Evolutionary conservation across 2,797 vertebrate species (phyloP).

Genomic region (Netta rufina): DNA sequence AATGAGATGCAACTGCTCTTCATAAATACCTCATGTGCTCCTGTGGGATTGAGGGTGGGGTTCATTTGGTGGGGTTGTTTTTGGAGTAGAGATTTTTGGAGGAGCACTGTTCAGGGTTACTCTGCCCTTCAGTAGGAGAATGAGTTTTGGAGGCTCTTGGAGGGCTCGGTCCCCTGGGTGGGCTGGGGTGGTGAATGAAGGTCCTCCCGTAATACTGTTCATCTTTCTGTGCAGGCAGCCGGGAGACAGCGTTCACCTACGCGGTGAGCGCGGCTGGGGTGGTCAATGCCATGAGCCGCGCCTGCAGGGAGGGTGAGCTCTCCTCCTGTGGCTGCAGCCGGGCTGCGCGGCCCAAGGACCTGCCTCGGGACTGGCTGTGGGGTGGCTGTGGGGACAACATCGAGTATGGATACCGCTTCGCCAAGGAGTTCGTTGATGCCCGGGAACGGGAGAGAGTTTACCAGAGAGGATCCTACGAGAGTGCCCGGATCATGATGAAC

Average conservation of each 20-base stretch:
- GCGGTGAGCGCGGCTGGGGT: slow-evolving; percentile 95
- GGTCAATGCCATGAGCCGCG: slow-evolving; percentile 95
- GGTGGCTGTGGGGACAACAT: slow-evolving; percentile 98
- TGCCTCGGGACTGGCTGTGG: slow-evolving; percentile 98
- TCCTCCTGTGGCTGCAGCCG: slow-evolving; percentile 97
- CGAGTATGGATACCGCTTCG: slow-evolving; percentile 95
- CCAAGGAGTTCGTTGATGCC: slow-evolving; percentile 98
- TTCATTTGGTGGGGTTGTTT: background rate
- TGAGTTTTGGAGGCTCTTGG: background rate
- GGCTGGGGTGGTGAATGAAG: accelerated
- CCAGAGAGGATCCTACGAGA: slow-evolving; percentile 90
- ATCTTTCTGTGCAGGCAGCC: slow-evolving; percentile 84
- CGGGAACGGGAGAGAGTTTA: slow-evolving; percentile 94
- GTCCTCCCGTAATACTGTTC: background rate
- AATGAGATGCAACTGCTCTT: background rate
- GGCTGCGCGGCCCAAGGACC: slow-evolving; percentile 91
- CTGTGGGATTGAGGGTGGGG: background rate
- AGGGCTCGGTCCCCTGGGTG: background rate
- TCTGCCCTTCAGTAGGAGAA: accelerated
- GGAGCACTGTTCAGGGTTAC: background rate
- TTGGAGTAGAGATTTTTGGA: background rate
- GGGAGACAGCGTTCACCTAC: slow-evolving; percentile 96
- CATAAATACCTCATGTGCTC: background rate
- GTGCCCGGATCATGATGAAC: slow-evolving; percentile 92
- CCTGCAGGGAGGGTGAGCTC: slow-evolving; percentile 96